phyloP scores from a whole-genome alignment of 2,113 vertebrate genomes.

The Glaucidium brasilianum region DNA sequence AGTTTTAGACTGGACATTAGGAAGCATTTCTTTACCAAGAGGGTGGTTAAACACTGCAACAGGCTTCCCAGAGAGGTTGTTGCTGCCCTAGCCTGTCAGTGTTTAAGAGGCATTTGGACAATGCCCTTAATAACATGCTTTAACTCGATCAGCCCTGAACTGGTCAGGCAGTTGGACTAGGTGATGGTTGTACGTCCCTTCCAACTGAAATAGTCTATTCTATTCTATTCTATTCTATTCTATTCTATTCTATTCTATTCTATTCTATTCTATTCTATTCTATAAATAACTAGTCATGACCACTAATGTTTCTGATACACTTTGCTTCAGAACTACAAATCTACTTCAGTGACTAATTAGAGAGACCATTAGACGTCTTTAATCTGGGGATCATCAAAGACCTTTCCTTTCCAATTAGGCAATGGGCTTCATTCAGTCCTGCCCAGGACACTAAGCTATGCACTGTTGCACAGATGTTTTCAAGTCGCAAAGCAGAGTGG shows the following conservation, averaged over 20 bases:
- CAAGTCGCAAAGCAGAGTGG: not conserved
- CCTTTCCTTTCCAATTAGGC: conserved; percentile 7
- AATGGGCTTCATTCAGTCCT: not conserved
- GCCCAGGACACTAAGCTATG: not conserved
- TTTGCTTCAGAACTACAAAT: not conserved
- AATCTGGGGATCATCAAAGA: conserved; percentile 33
- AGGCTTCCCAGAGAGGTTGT: not conserved
- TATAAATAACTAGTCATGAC: not conserved
- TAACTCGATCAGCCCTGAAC: not conserved
- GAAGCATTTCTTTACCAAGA: not conserved
- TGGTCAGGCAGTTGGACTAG: not conserved
- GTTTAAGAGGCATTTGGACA: not conserved
- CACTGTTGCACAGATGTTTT: conserved; percentile 36
- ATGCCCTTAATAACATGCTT: not conserved
- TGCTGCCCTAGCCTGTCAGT: not conserved
- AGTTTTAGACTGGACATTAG: not conserved
- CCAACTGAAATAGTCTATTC: not conserved
- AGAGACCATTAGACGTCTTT: not conserved
- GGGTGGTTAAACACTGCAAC: not conserved
- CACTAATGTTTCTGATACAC: not conserved
- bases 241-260: not conserved
- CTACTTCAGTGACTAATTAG: not conserved
- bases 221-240: not conserved
- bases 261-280: no score
- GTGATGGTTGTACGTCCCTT: not conserved